Percentiles rank a stretch among this genome's conserved stretches.
phyloP scores from a whole-genome alignment of 2,888 invertebrate genomes.

The Conistra vaccinii region DNA sequence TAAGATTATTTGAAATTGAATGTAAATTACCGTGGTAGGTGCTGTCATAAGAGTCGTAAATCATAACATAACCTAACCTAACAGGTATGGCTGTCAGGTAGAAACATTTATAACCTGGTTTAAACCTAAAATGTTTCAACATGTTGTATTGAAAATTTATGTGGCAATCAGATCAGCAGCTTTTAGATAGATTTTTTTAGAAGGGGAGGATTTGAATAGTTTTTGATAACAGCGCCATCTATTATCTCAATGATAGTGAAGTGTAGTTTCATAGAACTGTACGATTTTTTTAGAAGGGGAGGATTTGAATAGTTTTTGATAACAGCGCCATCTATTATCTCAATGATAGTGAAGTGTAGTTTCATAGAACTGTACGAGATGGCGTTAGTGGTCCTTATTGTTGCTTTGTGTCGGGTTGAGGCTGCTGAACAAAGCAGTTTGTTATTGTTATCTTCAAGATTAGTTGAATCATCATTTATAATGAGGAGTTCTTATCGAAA shows the following conservation, averaged over 20 bases:
- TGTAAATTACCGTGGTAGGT: neutral
- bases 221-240: conserved; percentile 47
- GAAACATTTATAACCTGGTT: neutral
- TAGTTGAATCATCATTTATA: conserved; percentile 63
- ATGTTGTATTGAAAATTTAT: neutral
- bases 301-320: neutral
- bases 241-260: conserved; percentile 21
- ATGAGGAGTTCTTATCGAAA: conserved; percentile 70
- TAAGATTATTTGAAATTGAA: neutral
- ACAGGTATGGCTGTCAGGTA: neutral
- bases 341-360: neutral
- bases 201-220: neutral
- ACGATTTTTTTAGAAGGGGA: neutral
- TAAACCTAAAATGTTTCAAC: too few species aligned
- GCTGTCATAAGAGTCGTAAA: too few species aligned
- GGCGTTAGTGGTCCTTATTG: conserved; percentile 56
- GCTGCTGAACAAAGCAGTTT: conserved; percentile 62
- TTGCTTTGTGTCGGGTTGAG: conserved; percentile 34
- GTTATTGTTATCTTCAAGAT: conserved; percentile 63
- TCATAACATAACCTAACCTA: too few species aligned
- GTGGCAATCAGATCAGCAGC: neutral
- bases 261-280: neutral
- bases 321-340: conserved; percentile 55
- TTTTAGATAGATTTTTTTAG: neutral
- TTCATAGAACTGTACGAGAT: conserved; percentile 49